Evolutionary conservation across 1,140 invertebrate genomes (phyloP).

Genomic region (Protaetia brevitarsis): DNA sequence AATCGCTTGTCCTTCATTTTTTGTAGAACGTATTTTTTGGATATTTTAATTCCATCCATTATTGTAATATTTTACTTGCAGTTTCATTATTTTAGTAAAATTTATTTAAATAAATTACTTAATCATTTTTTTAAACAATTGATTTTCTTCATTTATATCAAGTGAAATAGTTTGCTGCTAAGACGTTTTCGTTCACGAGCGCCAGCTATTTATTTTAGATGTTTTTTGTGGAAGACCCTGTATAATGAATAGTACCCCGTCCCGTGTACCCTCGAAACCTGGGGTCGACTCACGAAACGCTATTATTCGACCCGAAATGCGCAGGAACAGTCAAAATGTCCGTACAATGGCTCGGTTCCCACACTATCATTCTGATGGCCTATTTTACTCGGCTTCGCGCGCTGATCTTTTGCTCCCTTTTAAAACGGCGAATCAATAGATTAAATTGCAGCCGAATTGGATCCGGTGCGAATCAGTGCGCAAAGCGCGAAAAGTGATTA

Average conservation of each 20-base stretch:
- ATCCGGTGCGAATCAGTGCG: constrained; percentile 37
- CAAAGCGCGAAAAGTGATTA: constrained; percentile 46
- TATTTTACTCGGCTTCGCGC: constrained; percentile 41
- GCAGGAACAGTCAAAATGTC: constrained; percentile 52
- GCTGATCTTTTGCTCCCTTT: constrained; percentile 47
- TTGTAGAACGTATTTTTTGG: too few species aligned
- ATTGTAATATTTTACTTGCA: too few species aligned
- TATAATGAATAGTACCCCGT: neutral
- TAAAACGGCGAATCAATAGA: constrained; percentile 46
- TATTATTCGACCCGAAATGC: constrained; percentile 35
- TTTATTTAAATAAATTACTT: too few species aligned
- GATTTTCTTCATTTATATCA: too few species aligned
- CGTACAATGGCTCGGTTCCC: constrained; percentile 57
- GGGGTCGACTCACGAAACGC: constrained; percentile 27
- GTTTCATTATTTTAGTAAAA: too few species aligned
- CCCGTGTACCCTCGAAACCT: neutral
- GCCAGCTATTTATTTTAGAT: too few species aligned
- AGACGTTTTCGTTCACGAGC: too few species aligned
- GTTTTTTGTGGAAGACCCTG: neutral
- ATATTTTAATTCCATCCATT: too few species aligned
- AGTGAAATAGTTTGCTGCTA: too few species aligned
- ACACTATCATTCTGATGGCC: constrained; percentile 47
- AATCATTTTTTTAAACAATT: too few species aligned
- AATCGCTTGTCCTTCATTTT: too few species aligned
- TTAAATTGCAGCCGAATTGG: constrained; percentile 43